phyloP scores from a whole-genome alignment of 2,888 invertebrate species.

The Leptinotarsa rubiginosa region DNA sequence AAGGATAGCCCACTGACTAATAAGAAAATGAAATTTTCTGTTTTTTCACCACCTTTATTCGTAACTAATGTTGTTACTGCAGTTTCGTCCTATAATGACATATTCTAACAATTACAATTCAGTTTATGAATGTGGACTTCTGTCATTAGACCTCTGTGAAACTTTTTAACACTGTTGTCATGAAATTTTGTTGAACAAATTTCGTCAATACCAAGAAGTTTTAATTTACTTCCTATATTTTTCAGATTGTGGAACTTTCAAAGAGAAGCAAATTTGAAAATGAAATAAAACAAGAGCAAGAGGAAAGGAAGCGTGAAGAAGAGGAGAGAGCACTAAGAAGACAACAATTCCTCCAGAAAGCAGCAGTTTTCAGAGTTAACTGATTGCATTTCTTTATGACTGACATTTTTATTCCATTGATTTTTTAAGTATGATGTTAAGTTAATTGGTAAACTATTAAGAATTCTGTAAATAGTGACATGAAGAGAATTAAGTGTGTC shows the following conservation, averaged over 20 bases:
- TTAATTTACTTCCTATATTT: conserved; percentile 33
- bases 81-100: too few relatives aligned
- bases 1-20: too few relatives aligned
- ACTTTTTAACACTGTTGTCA: too few relatives aligned
- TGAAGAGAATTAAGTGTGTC: neutral
- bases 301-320: conserved; percentile 84
- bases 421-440: neutral
- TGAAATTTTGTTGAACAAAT: too few relatives aligned
- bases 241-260: conserved; percentile 84
- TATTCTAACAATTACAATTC: too few relatives aligned
- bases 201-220: too few relatives aligned
- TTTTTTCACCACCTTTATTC: too few relatives aligned
- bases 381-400: conserved; percentile 7
- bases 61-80: too few relatives aligned
- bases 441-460: neutral
- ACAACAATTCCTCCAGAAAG: conserved; percentile 89
- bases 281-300: conserved; percentile 93
- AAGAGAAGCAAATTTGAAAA: conserved; percentile 90
- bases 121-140: too few relatives aligned
- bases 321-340: conserved; percentile 85
- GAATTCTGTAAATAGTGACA: neutral
- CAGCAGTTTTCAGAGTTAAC: conserved; percentile 78
- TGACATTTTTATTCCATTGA: conserved; percentile 8
- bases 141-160: too few relatives aligned
- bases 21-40: too few relatives aligned